These are phyloP conservation scores for Gavialis gangeticus DNA, from an alignment of 2,113 vertebrate species.

Conservation along the genomic window DNA sequence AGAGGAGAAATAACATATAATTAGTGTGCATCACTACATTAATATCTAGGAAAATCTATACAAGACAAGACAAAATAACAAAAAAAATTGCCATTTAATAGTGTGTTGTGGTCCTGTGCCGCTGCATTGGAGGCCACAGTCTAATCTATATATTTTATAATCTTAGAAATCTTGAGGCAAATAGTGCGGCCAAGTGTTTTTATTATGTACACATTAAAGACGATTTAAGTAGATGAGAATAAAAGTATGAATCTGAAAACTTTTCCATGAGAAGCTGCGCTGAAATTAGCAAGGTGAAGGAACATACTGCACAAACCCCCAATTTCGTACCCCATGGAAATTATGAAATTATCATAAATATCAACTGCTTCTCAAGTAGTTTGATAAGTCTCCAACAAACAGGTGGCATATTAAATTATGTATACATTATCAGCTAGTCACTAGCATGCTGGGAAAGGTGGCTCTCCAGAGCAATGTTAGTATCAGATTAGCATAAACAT, in stretches of 20 bases:
- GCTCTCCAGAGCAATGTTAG: slow-evolving; percentile 55
- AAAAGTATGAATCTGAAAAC: slow-evolving; percentile 17
- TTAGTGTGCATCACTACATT: background rate
- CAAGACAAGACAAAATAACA: background rate
- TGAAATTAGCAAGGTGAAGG: slow-evolving; percentile 46
- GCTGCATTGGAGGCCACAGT: background rate
- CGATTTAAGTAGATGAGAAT: background rate
- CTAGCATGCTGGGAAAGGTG: slow-evolving; percentile 64
- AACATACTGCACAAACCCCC: slow-evolving; percentile 24
- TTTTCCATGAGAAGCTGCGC: background rate
- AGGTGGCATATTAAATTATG: slow-evolving; percentile 71
- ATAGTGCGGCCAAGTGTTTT: background rate
- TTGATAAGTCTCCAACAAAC: slow-evolving; percentile 62
- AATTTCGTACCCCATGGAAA: slow-evolving; percentile 50
- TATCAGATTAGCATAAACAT: slow-evolving; percentile 68
- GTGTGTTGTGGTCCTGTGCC: background rate
- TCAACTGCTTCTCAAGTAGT: slow-evolving; percentile 43
- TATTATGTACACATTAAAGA: background rate
- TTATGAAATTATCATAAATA: slow-evolving; percentile 68
- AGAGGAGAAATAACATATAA: background rate
- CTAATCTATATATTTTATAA: background rate
- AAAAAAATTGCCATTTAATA: background rate
- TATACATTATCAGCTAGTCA: slow-evolving; percentile 43
- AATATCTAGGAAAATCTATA: background rate
- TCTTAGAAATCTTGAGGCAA: background rate